phyloP scores from a whole-genome alignment of 2,113 vertebrate genomes.

The Collichthys lucidus region DNA sequence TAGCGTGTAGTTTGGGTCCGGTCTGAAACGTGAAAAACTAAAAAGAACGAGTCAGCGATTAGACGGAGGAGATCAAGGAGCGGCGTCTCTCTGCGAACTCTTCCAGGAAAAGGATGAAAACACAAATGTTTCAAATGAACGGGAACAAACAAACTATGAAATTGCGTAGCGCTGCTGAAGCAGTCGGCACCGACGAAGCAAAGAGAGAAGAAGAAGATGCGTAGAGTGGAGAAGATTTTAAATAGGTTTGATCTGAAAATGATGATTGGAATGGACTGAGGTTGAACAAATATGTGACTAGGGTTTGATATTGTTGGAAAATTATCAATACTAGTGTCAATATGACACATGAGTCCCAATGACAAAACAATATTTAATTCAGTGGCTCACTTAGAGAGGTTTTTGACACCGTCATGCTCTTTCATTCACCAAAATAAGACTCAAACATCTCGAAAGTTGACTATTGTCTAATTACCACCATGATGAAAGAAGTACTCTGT shows the following conservation, averaged over 20 bases:
- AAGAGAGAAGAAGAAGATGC: no score
- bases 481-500: no score
- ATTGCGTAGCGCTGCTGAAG: conserved; percentile 27
- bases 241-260: neutral
- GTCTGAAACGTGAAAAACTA: conserved; percentile 22
- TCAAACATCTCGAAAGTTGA: no score
- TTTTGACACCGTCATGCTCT: no score
- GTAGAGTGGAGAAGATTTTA: no score
- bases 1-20: neutral
- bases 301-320: no score
- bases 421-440: no score
- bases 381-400: no score
- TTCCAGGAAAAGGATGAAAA: conserved; percentile 33
- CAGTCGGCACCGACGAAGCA: neutral
- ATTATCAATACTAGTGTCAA: no score
- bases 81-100: neutral
- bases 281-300: neutral
- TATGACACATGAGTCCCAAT: no score
- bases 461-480: no score
- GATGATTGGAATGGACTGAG: neutral
- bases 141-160: conserved; percentile 50
- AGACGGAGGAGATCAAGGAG: neutral
- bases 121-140: conserved; percentile 37
- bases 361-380: no score
- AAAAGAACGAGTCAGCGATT: conserved; percentile 13